A percentile compares a stretch with the other conserved stretches of the same genome.
Conservation (phyloP, 2,888 invertebrate species). For the Drosophila ezoana region DNA sequence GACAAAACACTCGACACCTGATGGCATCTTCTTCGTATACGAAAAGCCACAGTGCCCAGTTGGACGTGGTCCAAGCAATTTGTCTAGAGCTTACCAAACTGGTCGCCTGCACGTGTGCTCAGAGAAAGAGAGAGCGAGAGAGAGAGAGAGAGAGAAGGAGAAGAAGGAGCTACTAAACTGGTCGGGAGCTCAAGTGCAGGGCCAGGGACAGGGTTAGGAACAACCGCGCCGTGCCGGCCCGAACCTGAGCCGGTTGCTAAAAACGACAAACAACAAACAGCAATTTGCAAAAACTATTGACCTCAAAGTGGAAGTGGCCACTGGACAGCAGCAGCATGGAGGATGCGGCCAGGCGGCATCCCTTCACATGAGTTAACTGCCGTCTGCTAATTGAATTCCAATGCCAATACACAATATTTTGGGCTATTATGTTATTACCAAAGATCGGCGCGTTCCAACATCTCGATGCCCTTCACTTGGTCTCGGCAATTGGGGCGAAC, state of each 20-base stretch:
- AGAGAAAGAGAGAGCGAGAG: conserved; percentile 17
- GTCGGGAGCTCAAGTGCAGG: conserved; percentile 50
- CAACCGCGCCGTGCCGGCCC: conserved; percentile 14
- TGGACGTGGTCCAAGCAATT: conserved; percentile 56
- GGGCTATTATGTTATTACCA: conserved; percentile 79
- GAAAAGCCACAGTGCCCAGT: conserved; percentile 37
- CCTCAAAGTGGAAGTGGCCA: conserved; percentile 69
- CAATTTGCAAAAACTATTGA: conserved; percentile 72
- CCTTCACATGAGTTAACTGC: conserved; percentile 60
- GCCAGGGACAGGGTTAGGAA: conserved; percentile 23
- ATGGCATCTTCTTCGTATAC: conserved; percentile 51
- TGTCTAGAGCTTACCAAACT: conserved; percentile 69
- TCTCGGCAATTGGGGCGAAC: conserved; percentile 62
- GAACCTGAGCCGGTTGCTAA: conserved; percentile 58
- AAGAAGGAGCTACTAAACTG: conserved; percentile 42
- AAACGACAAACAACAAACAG: conserved; percentile 64
- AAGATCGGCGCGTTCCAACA: conserved; percentile 48
- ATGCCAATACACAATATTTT: conserved; percentile 77
- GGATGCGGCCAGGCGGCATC: conserved; percentile 24
- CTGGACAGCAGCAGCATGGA: conserved; percentile 29
- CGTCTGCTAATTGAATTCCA: conserved; percentile 76
- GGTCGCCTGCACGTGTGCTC: conserved; percentile 66
- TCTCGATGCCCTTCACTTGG: conserved; percentile 54
- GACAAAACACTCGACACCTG: conserved; percentile 84
- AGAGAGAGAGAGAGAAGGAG: conserved; percentile 12